Base-by-base conservation (phyloP, 2,113 vertebrate species). In the Poeciliopsis turrubarensis region DNA sequence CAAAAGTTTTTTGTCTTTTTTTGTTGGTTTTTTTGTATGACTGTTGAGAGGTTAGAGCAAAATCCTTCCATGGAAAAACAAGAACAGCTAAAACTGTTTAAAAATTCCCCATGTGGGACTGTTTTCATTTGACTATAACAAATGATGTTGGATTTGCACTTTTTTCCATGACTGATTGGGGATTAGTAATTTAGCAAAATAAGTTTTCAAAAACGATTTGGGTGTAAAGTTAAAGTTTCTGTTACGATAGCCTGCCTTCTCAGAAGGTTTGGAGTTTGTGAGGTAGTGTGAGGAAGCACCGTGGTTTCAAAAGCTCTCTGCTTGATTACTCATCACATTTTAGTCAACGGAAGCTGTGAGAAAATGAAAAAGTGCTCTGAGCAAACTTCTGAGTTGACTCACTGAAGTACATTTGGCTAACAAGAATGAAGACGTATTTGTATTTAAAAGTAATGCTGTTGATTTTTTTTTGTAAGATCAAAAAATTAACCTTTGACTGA, bases 321-420 rank as follows among this genome's bases (percentile, higher is more conserved):
- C 75, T 61, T 71, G 80, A 91, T 93, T 91, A 92, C 84, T 93
- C 93, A 94, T 91, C 91, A 92, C 69, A 86, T 90, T 91, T 91
- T 75, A 73, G 60, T 79, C 75, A 90, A 69, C 70, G 78, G 79
- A 79, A 82, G 75, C 74, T 66, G 62, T 82, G 82, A 87, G 82
- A 85, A 84, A 78, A 76, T 30, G 26, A 81, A 65, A 70, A 62
- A 72, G 44, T 37, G 30, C 78, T 65, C 54, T 37, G 25, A 73
- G 83, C 67, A 29, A 51, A 9, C 54, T 91, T 68, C 74, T 44
- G 83, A 70, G 75, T 76, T 92, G 91, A 93, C 84, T 92, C 90
- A 84, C 27, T 54, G 15, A 32, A 57, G 65, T 68, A 27, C 22
- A 17, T 4, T 8, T 70, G 69, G 68, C 70, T 83, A 81, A 87